These are phyloP conservation scores for Wasmannia auropunctata DNA, from an alignment of 1,140 invertebrate genomes.

Conservation along the genomic window DNA sequence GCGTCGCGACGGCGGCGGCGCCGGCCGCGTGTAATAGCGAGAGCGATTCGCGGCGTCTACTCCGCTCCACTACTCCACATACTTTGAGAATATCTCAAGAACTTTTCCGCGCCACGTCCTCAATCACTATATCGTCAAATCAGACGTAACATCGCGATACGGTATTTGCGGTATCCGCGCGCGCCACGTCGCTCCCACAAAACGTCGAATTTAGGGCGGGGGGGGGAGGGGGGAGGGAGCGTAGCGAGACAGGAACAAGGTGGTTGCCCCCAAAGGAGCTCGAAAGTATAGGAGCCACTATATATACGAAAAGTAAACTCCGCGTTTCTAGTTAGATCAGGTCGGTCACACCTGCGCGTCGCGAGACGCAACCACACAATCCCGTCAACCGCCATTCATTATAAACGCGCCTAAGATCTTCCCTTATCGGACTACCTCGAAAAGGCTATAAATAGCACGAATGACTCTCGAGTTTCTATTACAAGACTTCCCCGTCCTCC, in stretches of 20 bases:
- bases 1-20: background rate
- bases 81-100: too few relatives aligned
- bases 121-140: background rate
- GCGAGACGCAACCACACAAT: background rate
- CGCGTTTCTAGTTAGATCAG: conserved; percentile 21
- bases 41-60: background rate
- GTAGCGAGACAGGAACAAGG: background rate
- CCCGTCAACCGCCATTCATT: conserved; percentile 2
- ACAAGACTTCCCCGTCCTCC: background rate
- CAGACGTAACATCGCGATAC: background rate
- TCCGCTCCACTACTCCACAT: too few relatives aligned
- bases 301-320: conserved; percentile 14
- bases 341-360: conserved; percentile 39
- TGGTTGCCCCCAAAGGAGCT: background rate
- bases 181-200: background rate
- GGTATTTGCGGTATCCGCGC: background rate
- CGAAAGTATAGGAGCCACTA: background rate
- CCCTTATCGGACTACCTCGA: conserved; percentile 35
- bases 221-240: too few relatives aligned
- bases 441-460: conserved; percentile 45
- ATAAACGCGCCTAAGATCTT: conserved; percentile 10
- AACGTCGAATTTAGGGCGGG: conserved; percentile 9
- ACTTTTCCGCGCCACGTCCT: background rate
- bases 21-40: background rate
- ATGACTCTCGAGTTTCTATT: conserved; percentile 52